These are phyloP conservation scores for Meiosimyza decipiens DNA, from an alignment of 2,888 invertebrate species.

Conservation along the genomic window DNA sequence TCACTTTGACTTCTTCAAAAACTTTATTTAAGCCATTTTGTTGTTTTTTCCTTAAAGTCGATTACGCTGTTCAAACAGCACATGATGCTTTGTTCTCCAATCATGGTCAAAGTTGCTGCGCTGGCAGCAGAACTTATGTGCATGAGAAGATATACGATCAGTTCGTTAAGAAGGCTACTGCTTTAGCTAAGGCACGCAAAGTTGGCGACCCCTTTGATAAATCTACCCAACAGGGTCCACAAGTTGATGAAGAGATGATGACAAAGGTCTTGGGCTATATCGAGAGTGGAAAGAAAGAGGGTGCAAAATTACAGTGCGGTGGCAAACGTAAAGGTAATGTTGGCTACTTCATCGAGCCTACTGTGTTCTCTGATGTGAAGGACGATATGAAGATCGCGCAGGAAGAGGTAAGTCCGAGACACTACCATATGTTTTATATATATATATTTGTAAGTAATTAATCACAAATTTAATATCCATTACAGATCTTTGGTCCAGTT, in stretches of 20 bases:
- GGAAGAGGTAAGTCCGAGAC: slow-evolving; percentile 73
- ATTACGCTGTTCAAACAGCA: slow-evolving; percentile 73
- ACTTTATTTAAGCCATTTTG: background rate
- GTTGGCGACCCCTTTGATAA: slow-evolving; percentile 85
- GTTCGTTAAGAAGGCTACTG: slow-evolving; percentile 80
- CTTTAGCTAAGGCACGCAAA: slow-evolving; percentile 75
- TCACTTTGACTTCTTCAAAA: background rate
- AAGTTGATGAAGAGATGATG: slow-evolving; percentile 81
- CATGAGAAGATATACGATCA: slow-evolving; percentile 87
- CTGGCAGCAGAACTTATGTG: slow-evolving; percentile 90
- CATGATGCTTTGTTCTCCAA: slow-evolving; percentile 78
- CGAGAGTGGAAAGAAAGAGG: slow-evolving; percentile 80
- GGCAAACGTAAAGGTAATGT: slow-evolving; percentile 76
- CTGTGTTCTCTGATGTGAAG: slow-evolving; percentile 80
- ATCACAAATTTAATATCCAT: background rate
- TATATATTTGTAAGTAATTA: background rate
- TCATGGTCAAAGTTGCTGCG: slow-evolving; percentile 85
- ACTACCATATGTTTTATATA: background rate
- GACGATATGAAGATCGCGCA: slow-evolving; percentile 81
- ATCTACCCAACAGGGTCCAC: slow-evolving; percentile 82
- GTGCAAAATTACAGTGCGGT: slow-evolving; percentile 82
- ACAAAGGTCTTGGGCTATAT: slow-evolving; percentile 81
- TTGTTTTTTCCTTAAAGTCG: slow-evolving; percentile 65
- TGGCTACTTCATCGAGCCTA: slow-evolving; percentile 83
- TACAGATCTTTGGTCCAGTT: slow-evolving; percentile 90